Base-by-base conservation (phyloP, 2,888 invertebrate species). In the Dichetophora obliterata region DNA sequence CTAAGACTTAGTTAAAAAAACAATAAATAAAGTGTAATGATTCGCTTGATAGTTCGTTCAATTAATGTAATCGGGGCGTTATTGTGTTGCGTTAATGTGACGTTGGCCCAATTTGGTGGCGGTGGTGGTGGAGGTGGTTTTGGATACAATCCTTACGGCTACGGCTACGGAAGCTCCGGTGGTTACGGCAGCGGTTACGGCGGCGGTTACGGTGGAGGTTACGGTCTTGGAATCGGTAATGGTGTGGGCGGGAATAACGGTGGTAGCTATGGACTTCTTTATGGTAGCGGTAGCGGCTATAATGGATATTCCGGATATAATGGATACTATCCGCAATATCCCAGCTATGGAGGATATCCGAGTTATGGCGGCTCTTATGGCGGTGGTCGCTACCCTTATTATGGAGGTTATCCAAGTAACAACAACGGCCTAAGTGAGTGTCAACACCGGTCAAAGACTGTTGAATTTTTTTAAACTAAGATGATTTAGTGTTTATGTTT, bases 341-440 rank as follows among this genome's bases (percentile, higher is more conserved):
- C 80, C 9, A 48, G 11, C 22, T 81, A 77, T 54, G 77, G 79
- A 16, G 75, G 76, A 52, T 74, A 75, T 76, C 78, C 78, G 72
- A 61, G 72, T 73, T 78, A 61, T 14, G 70, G 75, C 16, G 78
- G 80, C 31, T 63, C 65, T 37, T 78, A 71, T 59, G 78, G 78
- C 22, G 54, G 77, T 34, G 78, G 78, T 34, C 66, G 77, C 6
- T 79, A 77, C 65, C 80, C 80, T 24, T 80, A 66, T 76, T 80
- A 80, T 14, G 75, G 76, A 22, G 19, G 19, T 9, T 22, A 19
- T 22, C 19, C 19, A n/a, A n/a, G 9, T 22, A 34, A n/a, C 63
- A 27, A 27, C 63, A 81, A 81, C 34, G 75, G 75, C 52, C 61
- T 78, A 43, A 80, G 82, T 81, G 75, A 77, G 81, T 78, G 5